phyloP scores from a whole-genome alignment of 2,888 invertebrate species.

The Pammene fasciana region DNA sequence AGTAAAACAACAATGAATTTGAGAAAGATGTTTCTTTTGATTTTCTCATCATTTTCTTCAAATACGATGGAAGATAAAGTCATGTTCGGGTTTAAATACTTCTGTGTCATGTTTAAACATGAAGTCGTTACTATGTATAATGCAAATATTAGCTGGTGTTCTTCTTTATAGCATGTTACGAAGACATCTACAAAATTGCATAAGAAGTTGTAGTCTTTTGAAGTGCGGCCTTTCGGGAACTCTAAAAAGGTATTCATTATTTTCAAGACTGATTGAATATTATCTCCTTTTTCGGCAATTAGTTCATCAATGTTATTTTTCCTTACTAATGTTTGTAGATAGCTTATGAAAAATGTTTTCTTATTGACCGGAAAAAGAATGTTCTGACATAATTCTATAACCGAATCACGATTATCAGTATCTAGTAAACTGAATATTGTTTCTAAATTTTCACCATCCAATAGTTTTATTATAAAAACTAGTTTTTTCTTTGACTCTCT shows the following conservation, averaged over 20 bases:
- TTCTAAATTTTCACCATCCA: slow-evolving; percentile 68
- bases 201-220: slow-evolving; percentile 60
- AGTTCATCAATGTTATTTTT: slow-evolving; percentile 70
- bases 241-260: slow-evolving; percentile 72
- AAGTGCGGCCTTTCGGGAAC: slow-evolving; percentile 62
- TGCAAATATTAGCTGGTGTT: slow-evolving; percentile 71
- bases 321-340: slow-evolving; percentile 67
- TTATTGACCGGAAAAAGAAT: slow-evolving; percentile 70
- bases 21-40: slow-evolving; percentile 66
- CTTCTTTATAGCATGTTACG: slow-evolving; percentile 65
- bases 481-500: slow-evolving; percentile 72
- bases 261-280: slow-evolving; percentile 73
- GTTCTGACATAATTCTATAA: slow-evolving; percentile 62
- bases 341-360: slow-evolving; percentile 66
- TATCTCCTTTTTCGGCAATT: slow-evolving; percentile 73
- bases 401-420: slow-evolving; percentile 56
- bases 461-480: slow-evolving; percentile 67
- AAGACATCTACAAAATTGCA: slow-evolving; percentile 70
- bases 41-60: slow-evolving; percentile 62
- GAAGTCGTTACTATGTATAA: slow-evolving; percentile 71
- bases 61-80: slow-evolving; percentile 61
- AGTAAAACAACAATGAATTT: slow-evolving; percentile 67
- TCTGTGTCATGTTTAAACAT: slow-evolving; percentile 67
- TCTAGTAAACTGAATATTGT: slow-evolving; percentile 67
- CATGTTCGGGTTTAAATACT: slow-evolving; percentile 66